A percentile compares a stretch with the other conserved stretches of the same genome.
Evolutionary conservation across 2,113 vertebrate species (phyloP).

Genomic region (Pycnonotus jocosus): DNA sequence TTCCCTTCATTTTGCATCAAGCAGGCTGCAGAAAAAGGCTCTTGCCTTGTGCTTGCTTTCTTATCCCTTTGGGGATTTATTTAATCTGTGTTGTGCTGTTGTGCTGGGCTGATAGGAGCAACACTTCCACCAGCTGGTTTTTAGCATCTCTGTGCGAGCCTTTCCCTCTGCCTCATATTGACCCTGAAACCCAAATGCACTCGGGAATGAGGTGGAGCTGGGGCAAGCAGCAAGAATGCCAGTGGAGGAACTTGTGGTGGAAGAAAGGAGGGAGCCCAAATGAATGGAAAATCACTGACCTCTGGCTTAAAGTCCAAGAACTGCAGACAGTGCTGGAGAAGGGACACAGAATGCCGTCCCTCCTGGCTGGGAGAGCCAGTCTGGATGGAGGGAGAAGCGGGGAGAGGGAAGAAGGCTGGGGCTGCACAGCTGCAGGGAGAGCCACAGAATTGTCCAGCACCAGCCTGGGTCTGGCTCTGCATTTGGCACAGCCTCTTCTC

Average conservation of each 20-base stretch:
- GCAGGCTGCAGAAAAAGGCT: neutral
- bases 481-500: accelerated
- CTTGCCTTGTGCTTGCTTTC: neutral
- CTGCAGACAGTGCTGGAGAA: neutral
- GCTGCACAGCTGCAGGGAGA: neutral
- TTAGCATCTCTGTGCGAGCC: neutral
- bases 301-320: conserved; percentile 46
- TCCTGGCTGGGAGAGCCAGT: neutral
- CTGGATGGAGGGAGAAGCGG: neutral
- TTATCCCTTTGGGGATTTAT: neutral
- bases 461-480: accelerated
- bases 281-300: conserved; percentile 48
- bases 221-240: neutral
- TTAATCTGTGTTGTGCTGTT: neutral
- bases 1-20: neutral
- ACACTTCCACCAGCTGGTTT: neutral
- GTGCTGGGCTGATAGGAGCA: neutral
- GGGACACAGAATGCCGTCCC: accelerated
- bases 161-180: neutral
- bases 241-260: neutral
- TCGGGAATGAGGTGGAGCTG: neutral
- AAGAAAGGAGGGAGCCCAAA: neutral
- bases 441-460: neutral
- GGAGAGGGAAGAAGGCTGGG: neutral
- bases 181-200: neutral